Conservation (phyloP, 2,113 vertebrate genomes). For the Hemiscyllium ocellatum region DNA sequence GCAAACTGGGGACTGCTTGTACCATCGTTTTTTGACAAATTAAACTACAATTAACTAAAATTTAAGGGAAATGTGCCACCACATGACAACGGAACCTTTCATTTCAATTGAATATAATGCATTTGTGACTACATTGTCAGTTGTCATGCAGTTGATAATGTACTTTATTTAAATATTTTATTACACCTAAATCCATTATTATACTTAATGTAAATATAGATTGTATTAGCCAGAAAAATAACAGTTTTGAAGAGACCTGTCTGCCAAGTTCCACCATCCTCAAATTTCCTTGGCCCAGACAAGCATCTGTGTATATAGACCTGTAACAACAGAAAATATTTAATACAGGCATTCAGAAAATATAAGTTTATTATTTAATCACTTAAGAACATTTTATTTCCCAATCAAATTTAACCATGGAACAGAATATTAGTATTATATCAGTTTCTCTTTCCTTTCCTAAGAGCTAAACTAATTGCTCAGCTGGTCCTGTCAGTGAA, state of each 20-base stretch:
- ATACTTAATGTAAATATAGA: not conserved
- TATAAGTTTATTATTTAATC: not conserved
- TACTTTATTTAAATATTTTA: not conserved
- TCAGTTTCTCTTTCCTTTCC: not conserved
- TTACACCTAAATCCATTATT: not conserved
- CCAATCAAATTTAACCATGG: not conserved
- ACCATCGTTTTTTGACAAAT: not conserved
- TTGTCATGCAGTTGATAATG: not conserved
- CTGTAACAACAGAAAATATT: conserved; percentile 45
- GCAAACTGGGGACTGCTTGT: too few species aligned
- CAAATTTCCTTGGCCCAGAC: conserved; percentile 65
- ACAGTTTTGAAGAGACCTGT: conserved; percentile 51
- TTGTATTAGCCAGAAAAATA: not conserved
- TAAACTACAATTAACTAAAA: not conserved
- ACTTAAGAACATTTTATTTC: not conserved
- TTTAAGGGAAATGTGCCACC: not conserved
- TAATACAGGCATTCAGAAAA: not conserved
- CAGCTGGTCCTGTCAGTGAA: not conserved
- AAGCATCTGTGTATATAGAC: conserved; percentile 62
- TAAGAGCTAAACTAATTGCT: not conserved
- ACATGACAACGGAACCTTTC: not conserved
- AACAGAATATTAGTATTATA: not conserved
- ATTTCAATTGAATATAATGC: not conserved
- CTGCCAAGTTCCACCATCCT: conserved; percentile 64
- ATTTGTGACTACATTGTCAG: too few species aligned